Evolutionary conservation across 2,113 vertebrate genomes (phyloP).

Genomic region (Cyphomyrus plagiostoma): DNA sequence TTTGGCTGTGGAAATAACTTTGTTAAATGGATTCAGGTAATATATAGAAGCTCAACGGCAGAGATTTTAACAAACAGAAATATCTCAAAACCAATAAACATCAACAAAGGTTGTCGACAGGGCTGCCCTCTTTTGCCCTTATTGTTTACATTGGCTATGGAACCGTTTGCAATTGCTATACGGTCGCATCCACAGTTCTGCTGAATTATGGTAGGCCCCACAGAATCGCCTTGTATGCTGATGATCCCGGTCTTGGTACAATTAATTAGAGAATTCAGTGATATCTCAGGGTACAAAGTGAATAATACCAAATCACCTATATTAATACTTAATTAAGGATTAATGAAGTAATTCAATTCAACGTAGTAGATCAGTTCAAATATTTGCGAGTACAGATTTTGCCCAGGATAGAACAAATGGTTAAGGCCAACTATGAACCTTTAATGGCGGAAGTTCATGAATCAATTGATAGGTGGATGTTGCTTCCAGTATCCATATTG

Average conservation of each 20-base stretch:
- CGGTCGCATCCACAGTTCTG: not conserved
- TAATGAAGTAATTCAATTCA: not conserved
- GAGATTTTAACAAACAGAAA: not conserved
- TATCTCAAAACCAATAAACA: not conserved
- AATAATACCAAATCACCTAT: conserved; percentile 7
- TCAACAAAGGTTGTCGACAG: not conserved
- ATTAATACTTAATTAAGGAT: not conserved
- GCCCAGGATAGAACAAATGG: no score
- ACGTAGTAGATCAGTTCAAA: no score
- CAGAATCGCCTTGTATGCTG: not conserved
- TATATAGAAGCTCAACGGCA: not conserved
- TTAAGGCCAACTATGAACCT: no score
- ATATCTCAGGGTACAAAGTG: not conserved
- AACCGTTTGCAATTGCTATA: not conserved
- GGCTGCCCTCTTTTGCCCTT: not conserved
- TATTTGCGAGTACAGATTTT: no score
- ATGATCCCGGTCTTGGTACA: not conserved
- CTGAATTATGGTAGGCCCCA: not conserved
- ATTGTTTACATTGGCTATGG: not conserved
- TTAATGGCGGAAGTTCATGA: no score
- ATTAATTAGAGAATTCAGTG: not conserved
- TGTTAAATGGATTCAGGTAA: not conserved
- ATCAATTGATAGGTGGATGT: no score
- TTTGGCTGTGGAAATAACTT: not conserved
- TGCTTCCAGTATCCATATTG: no score